These are phyloP conservation scores for Aphaenogaster floridana DNA, from an alignment of 1,140 invertebrate species.

Conservation along the genomic window DNA sequence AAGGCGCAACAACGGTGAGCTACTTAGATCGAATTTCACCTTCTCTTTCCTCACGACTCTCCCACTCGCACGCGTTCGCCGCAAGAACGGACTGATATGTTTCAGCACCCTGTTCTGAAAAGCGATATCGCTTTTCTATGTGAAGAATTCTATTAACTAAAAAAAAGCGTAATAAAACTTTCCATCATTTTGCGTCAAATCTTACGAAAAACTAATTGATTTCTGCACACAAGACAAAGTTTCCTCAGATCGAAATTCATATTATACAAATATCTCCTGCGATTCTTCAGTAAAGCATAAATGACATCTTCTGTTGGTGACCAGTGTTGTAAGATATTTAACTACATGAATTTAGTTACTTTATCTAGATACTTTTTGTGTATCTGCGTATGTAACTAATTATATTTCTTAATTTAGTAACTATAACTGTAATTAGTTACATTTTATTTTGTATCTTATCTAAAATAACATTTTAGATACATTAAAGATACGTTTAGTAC, in stretches of 20 bases:
- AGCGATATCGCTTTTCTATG: neutral
- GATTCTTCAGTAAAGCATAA: neutral
- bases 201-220: neutral
- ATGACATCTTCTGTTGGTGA: neutral
- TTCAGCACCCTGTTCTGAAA: neutral
- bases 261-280: neutral
- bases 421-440: too few species aligned
- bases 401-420: too few species aligned
- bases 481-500: too few species aligned
- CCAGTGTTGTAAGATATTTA: too few species aligned
- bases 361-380: too few species aligned
- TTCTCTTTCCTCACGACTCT: slow-evolving; percentile 69
- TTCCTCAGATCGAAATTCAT: neutral
- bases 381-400: too few species aligned
- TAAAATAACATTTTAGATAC: too few species aligned
- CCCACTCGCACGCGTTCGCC: neutral
- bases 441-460: too few species aligned
- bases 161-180: neutral
- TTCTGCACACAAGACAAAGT: neutral
- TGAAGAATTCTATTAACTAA: neutral
- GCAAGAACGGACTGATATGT: neutral
- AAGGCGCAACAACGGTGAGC: slow-evolving; percentile 53
- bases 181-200: neutral
- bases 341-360: too few species aligned
- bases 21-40: slow-evolving; percentile 73